Evolutionary conservation across 37 sponge, comb jelly and placozoan species (phyloP).

Genomic region (Cliona cf. orientalis): DNA sequence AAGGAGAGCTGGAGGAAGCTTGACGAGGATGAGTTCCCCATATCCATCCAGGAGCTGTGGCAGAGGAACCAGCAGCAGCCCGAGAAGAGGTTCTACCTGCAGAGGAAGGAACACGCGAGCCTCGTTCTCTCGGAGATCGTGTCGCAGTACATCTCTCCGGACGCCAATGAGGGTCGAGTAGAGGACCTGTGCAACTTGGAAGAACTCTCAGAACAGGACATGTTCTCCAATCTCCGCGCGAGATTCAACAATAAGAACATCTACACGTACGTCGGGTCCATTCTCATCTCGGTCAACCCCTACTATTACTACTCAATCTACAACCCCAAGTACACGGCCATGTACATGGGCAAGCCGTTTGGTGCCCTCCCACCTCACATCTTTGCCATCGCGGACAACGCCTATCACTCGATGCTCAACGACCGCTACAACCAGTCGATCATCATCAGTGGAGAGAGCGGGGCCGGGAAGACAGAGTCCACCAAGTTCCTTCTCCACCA

Average conservation of each 20-base stretch:
- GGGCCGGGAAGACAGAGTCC: constrained; percentile 93
- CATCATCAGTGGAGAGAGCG: constrained; percentile 94
- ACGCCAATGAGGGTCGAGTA: constrained; percentile 32
- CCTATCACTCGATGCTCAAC: constrained; percentile 82
- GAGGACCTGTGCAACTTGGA: constrained; percentile 86
- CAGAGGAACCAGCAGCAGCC: constrained; percentile 15
- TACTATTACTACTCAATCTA: constrained; percentile 88
- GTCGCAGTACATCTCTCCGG: constrained; percentile 32
- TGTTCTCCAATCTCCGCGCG: constrained; percentile 76
- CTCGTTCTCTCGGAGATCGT: constrained; percentile 48
- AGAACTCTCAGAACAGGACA: constrained; percentile 84
- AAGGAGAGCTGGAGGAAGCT: constrained; percentile 23
- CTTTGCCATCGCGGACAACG: constrained; percentile 88
- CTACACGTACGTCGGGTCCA: constrained; percentile 96
- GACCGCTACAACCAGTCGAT: constrained; percentile 81
- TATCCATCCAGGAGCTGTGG: constrained; percentile 47
- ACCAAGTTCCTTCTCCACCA: constrained; percentile 93
- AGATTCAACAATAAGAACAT: constrained; percentile 86
- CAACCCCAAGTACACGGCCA: constrained; percentile 84
- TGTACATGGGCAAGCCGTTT: constrained; percentile 70
- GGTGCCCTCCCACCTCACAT: constrained; percentile 89
- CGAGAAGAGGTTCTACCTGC: constrained; percentile 36
- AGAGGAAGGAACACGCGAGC: constrained; percentile 30
- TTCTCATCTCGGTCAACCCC: constrained; percentile 92
- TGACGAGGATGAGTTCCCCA: constrained; percentile 40